phyloP scores from a whole-genome alignment of 2,797 vertebrate species.

The Microhierax caerulescens region DNA sequence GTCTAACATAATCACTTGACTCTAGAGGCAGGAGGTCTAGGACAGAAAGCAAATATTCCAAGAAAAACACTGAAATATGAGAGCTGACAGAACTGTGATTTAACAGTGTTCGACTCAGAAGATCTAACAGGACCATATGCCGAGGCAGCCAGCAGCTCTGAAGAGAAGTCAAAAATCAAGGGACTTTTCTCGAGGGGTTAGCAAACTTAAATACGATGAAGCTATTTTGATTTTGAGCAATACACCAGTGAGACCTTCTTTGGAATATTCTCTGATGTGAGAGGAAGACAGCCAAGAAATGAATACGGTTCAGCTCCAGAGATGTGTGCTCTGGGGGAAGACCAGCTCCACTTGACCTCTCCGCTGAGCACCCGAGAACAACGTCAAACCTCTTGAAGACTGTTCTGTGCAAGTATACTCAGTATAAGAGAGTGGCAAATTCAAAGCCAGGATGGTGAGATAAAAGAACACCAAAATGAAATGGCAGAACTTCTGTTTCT shows the following conservation, averaged over 20 bases:
- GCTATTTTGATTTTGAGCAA: constrained; percentile 17
- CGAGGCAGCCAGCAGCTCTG: neutral
- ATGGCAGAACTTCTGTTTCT: neutral
- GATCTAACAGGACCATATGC: neutral
- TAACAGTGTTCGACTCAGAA: neutral
- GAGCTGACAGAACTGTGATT: constrained; percentile 8
- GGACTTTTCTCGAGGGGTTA: constrained; percentile 10
- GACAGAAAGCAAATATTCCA: neutral
- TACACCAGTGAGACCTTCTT: neutral
- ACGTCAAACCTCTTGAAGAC: neutral
- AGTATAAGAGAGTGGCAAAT: neutral
- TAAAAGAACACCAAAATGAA: neutral
- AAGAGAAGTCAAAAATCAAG: constrained; percentile 10
- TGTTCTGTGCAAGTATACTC: neutral
- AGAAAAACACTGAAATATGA: neutral
- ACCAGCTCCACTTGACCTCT: neutral
- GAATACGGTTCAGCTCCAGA: neutral
- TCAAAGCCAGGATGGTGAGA: neutral
- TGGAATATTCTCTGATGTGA: constrained; percentile 9
- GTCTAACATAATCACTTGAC: neutral
- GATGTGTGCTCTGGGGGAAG: neutral
- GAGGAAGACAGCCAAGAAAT: neutral
- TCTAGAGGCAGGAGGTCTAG: constrained; percentile 5
- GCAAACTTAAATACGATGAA: constrained; percentile 1
- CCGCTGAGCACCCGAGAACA: neutral